Evolutionary conservation across 2,797 vertebrate species (phyloP), one percentile per base, ranked within the genome.

Genomic region (Yasuhikotakia modesta): DNA sequence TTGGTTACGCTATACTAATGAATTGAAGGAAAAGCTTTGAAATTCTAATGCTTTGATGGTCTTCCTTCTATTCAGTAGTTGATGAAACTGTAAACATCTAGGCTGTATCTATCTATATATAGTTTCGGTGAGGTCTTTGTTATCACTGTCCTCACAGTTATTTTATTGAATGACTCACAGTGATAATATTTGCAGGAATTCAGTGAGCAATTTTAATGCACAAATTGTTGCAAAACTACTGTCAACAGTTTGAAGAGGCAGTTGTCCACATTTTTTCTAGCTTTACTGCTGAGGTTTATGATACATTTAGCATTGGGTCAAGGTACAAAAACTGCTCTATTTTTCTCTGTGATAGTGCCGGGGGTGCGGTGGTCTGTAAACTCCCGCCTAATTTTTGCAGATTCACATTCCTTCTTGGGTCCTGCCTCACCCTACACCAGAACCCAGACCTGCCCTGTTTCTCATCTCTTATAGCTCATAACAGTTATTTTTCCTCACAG

Each of bases 301-400:
- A 93, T 90, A 90, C 79, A 17, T 52, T 64, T 75, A 76, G 65
- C 30, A 84, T 87, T 88, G 83, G 88, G 89, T 89, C 90, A 92
- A 92, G 91, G 92, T 93, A 89, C 91, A 91, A 73, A 48, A 46
- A 24, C 73, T 64, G 5, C 43, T 64, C 17, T 82, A 8, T 52
- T 77, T 79, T 22, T 78, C 58, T 73, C 32, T 11, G 73, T 78
- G 11, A 82, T 72, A 17, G 61, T 73, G 63, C n/a, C n/a, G 55
- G 12, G 66, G 63, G 45, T 83, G 76, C 55, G 73, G 71, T 68
- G 52, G 65, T 82, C 84, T 73, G 87, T 82, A 81, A 81, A 12
- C 76, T 82, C 73, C 84, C 46, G 30, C 79, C 79, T 84, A 82
- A 81, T 85, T 87, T 86, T 64, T 65, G 58, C 52, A 71, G 60